Conservation (phyloP, 2,113 vertebrate genomes). For the Probosciger aterrimus region DNA sequence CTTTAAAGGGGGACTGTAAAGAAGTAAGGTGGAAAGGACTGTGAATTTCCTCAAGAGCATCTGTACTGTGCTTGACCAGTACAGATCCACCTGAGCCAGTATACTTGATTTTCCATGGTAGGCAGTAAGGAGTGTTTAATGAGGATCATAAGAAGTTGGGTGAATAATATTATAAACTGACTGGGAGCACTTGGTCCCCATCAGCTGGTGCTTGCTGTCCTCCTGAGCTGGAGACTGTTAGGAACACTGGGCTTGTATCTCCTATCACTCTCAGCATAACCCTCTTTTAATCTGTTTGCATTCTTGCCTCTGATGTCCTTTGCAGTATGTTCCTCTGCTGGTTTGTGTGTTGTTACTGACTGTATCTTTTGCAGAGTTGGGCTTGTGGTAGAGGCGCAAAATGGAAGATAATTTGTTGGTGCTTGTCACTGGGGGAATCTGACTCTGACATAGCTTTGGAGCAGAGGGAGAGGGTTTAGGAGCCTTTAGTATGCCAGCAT, state of each 20-base stretch:
- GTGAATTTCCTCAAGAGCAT: not conserved
- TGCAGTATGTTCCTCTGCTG: not conserved
- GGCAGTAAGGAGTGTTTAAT: not conserved
- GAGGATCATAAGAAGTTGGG: not conserved
- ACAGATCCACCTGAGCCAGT: not conserved
- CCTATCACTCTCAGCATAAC: accelerated
- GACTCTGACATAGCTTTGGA: not conserved
- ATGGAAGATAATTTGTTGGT: accelerated
- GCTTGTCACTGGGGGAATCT: not conserved
- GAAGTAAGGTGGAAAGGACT: not conserved
- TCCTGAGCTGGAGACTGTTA: not conserved
- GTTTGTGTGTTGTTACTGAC: not conserved
- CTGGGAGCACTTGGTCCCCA: not conserved
- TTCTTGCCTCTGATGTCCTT: not conserved
- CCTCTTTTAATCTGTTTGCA: not conserved
- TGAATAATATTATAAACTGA: not conserved
- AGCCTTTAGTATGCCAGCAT: not conserved
- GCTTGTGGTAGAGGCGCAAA: not conserved
- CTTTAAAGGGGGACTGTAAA: not conserved
- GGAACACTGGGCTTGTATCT: not conserved
- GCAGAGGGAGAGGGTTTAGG: not conserved
- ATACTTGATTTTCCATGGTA: not conserved
- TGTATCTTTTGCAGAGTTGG: not conserved
- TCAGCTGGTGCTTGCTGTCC: not conserved
- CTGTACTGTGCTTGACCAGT: not conserved